Evolutionary conservation across 2,888 invertebrate genomes (phyloP).

Genomic region (Horisme vitalbata): DNA sequence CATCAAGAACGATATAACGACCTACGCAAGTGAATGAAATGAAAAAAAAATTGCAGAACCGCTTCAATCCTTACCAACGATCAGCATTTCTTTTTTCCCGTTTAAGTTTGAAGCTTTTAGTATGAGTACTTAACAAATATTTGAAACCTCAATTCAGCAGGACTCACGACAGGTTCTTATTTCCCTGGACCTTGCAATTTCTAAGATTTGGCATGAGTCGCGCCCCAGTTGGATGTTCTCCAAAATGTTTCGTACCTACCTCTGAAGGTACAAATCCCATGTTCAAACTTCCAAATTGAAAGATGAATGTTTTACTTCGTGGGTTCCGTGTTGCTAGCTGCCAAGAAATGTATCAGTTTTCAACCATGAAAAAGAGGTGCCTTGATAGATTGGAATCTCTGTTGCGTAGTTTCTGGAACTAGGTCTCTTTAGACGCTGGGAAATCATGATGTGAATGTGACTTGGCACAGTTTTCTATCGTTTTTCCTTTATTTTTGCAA

Average conservation of each 20-base stretch:
- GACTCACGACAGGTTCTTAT: conserved; percentile 23
- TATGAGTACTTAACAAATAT: no score
- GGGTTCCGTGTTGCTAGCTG: conserved; percentile 27
- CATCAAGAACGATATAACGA: no score
- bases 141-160: background rate
- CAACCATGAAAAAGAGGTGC: conserved; percentile 17
- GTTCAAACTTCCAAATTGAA: conserved; percentile 43
- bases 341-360: conserved; percentile 32
- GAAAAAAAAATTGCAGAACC: no score
- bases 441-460: background rate
- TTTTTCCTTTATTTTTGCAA: no score
- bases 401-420: conserved; percentile 9
- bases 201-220: conserved; percentile 28
- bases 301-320: conserved; percentile 37
- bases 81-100: no score
- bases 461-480: no score
- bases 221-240: conserved; percentile 39
- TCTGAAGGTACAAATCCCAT: conserved; percentile 37
- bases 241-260: conserved; percentile 33
- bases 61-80: no score
- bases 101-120: no score
- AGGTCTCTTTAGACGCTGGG: background rate
- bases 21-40: no score
- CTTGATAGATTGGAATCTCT: conserved; percentile 22
- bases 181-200: conserved; percentile 28